A percentile compares a stretch with the other conserved stretches of the same genome.
phyloP scores from a whole-genome alignment of 1,140 invertebrate species.

The Asbolus verrucosus region DNA sequence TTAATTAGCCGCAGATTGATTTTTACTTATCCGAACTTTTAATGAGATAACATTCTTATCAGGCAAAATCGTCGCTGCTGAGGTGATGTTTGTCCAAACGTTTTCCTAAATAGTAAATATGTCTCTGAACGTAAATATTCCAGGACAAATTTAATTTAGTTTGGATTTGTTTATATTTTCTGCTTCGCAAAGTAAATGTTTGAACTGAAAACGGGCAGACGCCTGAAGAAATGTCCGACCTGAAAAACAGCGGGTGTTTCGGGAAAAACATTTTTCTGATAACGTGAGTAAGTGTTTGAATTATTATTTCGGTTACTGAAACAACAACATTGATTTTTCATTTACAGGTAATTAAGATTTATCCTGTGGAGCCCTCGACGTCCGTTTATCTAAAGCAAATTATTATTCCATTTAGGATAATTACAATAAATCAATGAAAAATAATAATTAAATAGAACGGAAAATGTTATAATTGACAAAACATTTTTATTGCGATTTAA shows the following conservation, averaged over 20 bases:
- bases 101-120: slow-evolving; percentile 8
- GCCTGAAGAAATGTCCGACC: slow-evolving; percentile 1
- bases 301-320: no score
- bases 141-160: slow-evolving; percentile 8
- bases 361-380: no score
- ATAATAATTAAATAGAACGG: slow-evolving; percentile 20
- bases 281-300: no score
- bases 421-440: background rate
- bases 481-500: slow-evolving; percentile 21
- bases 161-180: slow-evolving; percentile 5
- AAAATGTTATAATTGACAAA: slow-evolving; percentile 19
- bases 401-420: no score
- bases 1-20: slow-evolving; percentile 10
- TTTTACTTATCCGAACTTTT: background rate
- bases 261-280: background rate
- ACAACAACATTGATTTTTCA: no score
- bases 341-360: no score
- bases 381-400: no score
- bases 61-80: background rate
- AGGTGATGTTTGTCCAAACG: background rate
- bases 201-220: slow-evolving; percentile 7
- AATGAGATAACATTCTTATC: background rate
- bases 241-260: background rate
- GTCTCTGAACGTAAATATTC: slow-evolving; percentile 3
- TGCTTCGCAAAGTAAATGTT: slow-evolving; percentile 5